A percentile compares a stretch with the other conserved stretches of the same genome.
Evolutionary conservation across 2,888 invertebrate genomes (phyloP).

Genomic region (Trypoxylon attenuatum): DNA sequence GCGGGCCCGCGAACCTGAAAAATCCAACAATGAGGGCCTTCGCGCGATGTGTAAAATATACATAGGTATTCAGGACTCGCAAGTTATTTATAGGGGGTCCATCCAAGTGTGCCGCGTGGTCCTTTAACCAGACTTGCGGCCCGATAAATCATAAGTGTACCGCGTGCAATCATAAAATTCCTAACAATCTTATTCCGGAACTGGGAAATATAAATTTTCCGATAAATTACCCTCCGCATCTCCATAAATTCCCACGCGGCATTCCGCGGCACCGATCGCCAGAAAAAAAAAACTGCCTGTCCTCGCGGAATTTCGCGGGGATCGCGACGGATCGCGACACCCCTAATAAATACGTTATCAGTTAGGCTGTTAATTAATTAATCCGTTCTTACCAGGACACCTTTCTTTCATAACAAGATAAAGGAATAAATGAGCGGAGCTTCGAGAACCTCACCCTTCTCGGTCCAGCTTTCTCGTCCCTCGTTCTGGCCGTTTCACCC

Average conservation of each 20-base stretch:
- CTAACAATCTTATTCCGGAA: constrained; percentile 13
- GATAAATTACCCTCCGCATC: constrained; percentile 30
- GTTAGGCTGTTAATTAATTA: constrained; percentile 36
- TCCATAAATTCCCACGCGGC: constrained; percentile 24
- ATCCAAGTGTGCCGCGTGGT: constrained; percentile 35
- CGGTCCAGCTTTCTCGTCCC: not conserved
- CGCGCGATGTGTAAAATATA: constrained; percentile 34
- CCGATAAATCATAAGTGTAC: constrained; percentile 33
- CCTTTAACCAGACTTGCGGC: constrained; percentile 31
- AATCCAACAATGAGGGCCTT: constrained; percentile 36
- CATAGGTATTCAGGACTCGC: constrained; percentile 26
- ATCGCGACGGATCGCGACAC: constrained; percentile 4
- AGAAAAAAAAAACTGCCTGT: not conserved
- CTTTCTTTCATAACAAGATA: constrained; percentile 49
- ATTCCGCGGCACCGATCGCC: not conserved
- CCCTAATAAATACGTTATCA: constrained; percentile 34
- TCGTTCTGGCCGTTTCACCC: constrained; percentile 28
- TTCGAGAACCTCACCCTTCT: constrained; percentile 13
- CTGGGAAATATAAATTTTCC: constrained; percentile 34
- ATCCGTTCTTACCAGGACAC: constrained; percentile 33
- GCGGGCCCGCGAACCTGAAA: not conserved
- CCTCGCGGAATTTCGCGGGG: no score
- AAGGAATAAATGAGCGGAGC: constrained; percentile 47
- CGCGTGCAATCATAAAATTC: constrained; percentile 34
- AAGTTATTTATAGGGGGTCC: constrained; percentile 38